These are phyloP conservation scores for Gulo gulo DNA, from an alignment of 2,113 vertebrate genomes.

Conservation along the genomic window DNA sequence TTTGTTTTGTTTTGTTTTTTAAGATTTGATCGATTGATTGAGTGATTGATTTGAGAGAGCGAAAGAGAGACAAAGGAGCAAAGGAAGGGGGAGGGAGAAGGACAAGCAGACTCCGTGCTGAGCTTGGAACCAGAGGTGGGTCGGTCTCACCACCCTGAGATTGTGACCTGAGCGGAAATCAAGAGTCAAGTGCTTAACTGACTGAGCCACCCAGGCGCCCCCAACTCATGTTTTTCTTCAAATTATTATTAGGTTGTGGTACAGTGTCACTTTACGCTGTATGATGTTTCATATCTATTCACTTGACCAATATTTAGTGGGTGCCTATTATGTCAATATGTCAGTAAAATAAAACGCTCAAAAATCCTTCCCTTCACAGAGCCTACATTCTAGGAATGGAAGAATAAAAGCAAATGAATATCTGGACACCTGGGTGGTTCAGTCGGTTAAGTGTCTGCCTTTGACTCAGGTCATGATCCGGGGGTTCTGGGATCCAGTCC, in stretches of 20 bases:
- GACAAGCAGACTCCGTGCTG: not conserved
- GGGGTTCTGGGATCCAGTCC: too few relatives aligned
- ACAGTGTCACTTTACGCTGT: not conserved
- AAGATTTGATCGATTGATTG: not conserved
- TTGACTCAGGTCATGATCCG: not conserved
- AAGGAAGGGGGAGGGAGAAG: not conserved
- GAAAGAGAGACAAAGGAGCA: not conserved
- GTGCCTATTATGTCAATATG: not conserved
- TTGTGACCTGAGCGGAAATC: not conserved
- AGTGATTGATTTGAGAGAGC: not conserved
- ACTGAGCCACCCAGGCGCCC: not conserved
- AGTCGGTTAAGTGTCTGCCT: not conserved
- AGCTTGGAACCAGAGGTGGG: not conserved
- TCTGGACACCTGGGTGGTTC: not conserved
- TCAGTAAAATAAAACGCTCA: not conserved
- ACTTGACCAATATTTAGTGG: not conserved
- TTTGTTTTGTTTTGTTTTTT: not conserved
- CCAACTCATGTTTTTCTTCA: not conserved
- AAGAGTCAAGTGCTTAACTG: not conserved
- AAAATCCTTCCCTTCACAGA: not conserved
- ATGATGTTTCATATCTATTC: not conserved
- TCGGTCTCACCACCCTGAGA: not conserved
- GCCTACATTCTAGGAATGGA: not conserved
- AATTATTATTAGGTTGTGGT: not conserved
- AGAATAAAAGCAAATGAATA: not conserved